phyloP scores from a whole-genome alignment of 2,888 invertebrate species.

The Patella caerulea region DNA sequence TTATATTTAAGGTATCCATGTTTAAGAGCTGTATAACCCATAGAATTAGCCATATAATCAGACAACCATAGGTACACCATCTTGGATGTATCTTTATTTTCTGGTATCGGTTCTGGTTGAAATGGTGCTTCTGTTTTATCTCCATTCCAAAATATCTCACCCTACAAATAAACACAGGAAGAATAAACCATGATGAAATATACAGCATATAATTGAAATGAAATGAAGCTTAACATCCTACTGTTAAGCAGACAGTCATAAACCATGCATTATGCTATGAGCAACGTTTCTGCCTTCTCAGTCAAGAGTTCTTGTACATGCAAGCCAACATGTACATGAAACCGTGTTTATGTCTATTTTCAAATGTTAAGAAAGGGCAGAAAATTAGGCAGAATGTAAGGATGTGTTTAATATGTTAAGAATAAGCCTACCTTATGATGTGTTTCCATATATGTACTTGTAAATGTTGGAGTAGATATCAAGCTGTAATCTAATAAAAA shows the following conservation, averaged over 20 bases:
- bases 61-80: slow-evolving; percentile 55
- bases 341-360: too few species aligned
- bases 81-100: slow-evolving; percentile 25
- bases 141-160: slow-evolving; percentile 50
- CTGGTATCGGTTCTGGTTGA: slow-evolving; percentile 37
- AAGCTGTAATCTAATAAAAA: slow-evolving; percentile 53
- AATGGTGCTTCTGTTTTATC: slow-evolving; percentile 42
- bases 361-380: too few species aligned
- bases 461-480: slow-evolving; percentile 36
- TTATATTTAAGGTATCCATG: slow-evolving; percentile 47
- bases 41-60: slow-evolving; percentile 49
- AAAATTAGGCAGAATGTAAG: too few species aligned
- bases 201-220: neutral
- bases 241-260: too few species aligned
- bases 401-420: too few species aligned
- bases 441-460: slow-evolving; percentile 42
- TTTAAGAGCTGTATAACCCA: slow-evolving; percentile 44
- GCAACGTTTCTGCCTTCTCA: too few species aligned
- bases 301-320: too few species aligned
- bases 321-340: too few species aligned
- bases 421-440: slow-evolving; percentile 44
- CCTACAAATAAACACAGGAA: slow-evolving; percentile 27
- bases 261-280: too few species aligned
- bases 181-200: neutral
- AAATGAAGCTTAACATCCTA: neutral